A percentile compares a stretch with the other conserved stretches of the same genome.
phyloP scores from a whole-genome alignment of 2,113 vertebrate genomes.

The Piprites chloris region DNA sequence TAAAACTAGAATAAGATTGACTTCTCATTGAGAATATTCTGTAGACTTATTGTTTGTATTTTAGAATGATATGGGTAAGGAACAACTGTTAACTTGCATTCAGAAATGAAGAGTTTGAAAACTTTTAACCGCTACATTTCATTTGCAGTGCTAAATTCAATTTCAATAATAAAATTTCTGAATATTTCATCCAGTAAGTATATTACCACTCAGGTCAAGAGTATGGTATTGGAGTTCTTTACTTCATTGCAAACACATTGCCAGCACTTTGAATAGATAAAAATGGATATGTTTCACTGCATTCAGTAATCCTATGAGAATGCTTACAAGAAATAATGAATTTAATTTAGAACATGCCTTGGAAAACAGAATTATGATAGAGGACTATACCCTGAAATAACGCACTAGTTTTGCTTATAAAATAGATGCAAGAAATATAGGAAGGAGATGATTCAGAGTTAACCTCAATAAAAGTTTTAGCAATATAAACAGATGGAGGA shows the following conservation, averaged over 20 bases:
- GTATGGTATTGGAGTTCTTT: background rate
- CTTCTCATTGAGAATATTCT: background rate
- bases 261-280: background rate
- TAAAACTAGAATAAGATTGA: background rate
- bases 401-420: background rate
- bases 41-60: background rate
- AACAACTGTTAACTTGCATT: background rate
- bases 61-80: background rate
- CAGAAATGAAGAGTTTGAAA: background rate
- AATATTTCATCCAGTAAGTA: background rate
- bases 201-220: background rate
- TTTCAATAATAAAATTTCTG: background rate
- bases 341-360: background rate
- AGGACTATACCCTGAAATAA: background rate
- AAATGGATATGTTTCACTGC: background rate
- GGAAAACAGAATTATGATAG: background rate
- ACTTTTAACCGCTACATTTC: background rate
- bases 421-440: background rate
- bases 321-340: background rate
- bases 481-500: background rate
- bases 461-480: rapidly evolving
- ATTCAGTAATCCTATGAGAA: background rate
- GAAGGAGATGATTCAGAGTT: background rate
- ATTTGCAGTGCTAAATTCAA: background rate
- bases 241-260: background rate